Percentiles rank a stretch among this genome's conserved stretches.
phyloP scores from a whole-genome alignment of 2,113 vertebrate genomes.

The Xyrauchen texanus region DNA sequence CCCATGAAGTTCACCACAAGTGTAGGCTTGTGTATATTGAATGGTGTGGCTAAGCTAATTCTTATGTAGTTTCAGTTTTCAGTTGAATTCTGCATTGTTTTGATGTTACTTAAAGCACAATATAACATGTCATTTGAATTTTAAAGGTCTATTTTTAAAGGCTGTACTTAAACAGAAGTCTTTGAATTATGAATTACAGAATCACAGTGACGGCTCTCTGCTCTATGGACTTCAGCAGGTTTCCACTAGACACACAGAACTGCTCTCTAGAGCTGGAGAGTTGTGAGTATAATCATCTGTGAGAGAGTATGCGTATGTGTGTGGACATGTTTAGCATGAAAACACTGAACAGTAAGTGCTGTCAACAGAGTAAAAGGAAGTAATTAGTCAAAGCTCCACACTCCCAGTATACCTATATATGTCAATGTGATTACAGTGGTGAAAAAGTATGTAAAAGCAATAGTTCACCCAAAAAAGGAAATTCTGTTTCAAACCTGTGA shows the following conservation, averaged over 20 bases:
- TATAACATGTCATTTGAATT: neutral
- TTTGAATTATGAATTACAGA: constrained; percentile 68
- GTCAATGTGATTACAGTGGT: neutral
- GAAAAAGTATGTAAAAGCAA: too few relatives aligned
- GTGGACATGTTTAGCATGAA: constrained; percentile 31
- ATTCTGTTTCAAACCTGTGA: too few relatives aligned
- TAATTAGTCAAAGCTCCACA: neutral
- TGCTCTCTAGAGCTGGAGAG: constrained; percentile 92
- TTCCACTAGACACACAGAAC: constrained; percentile 92
- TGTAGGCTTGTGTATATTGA: constrained; percentile 11
- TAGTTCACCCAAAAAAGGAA: too few relatives aligned
- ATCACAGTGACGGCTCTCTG: constrained; percentile 91
- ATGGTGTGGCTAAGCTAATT: neutral
- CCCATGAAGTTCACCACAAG: neutral
- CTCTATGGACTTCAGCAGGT: constrained; percentile 93
- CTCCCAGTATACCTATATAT: neutral
- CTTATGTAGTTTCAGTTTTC: neutral
- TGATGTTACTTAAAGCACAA: neutral
- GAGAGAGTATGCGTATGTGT: constrained; percentile 22
- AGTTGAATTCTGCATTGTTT: neutral
- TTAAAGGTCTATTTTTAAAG: constrained; percentile 35
- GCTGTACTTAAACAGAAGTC: neutral
- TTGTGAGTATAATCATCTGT: constrained; percentile 79
- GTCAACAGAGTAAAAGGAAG: constrained; percentile 12
- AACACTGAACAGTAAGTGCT: constrained; percentile 47